Conservation (phyloP, 2,888 invertebrate genomes). For the Psococerastis gibbosa region DNA sequence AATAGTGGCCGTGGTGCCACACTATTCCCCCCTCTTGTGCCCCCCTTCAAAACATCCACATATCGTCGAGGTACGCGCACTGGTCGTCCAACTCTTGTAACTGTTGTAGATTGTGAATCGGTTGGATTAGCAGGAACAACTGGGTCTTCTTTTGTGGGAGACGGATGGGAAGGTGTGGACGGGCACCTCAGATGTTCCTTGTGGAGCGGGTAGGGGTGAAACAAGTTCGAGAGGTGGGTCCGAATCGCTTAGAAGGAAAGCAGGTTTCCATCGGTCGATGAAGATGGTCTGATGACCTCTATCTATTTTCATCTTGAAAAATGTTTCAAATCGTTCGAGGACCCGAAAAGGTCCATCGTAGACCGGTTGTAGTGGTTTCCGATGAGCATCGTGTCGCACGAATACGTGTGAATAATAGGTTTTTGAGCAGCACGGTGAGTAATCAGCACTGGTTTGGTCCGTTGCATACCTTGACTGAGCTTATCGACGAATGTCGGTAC, state of each 20-base stretch:
- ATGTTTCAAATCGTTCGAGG: conserved; percentile 11
- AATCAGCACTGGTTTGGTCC: not conserved
- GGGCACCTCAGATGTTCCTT: no score
- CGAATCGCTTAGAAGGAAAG: conserved; percentile 13
- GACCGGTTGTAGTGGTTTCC: conserved; percentile 16
- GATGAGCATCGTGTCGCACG: conserved; percentile 17
- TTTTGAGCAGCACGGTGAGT: not conserved
- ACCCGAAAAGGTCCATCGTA: conserved; percentile 18
- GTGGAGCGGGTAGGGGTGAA: no score
- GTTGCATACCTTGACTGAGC: not conserved
- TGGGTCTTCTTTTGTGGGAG: no score
- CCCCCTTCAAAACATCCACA: no score
- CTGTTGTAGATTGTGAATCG: no score
- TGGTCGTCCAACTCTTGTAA: no score
- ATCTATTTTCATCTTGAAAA: not conserved
- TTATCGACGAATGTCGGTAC: not conserved
- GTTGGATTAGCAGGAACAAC: no score
- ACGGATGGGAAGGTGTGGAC: no score
- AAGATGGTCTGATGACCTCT: conserved; percentile 12
- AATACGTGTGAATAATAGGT: conserved; percentile 17
- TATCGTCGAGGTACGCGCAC: no score
- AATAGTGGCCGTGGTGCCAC: no score
- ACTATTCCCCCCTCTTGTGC: no score
- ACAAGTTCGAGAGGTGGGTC: no score
- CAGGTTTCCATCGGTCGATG: conserved; percentile 18